phyloP scores from a whole-genome alignment of 2,888 invertebrate genomes.

The Oscheius sp. region DNA sequence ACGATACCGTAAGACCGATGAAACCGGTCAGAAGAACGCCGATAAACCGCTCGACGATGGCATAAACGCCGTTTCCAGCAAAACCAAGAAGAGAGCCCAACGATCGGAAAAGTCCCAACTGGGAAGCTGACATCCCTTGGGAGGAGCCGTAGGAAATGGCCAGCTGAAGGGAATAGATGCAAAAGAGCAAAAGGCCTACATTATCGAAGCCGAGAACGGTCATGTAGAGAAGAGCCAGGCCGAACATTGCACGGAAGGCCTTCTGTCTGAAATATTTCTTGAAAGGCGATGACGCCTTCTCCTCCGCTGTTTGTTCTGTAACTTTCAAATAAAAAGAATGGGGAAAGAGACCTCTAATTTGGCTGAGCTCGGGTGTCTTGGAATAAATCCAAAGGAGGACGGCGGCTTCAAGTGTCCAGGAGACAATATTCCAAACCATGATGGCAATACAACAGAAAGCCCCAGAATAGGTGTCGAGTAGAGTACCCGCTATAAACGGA shows the following conservation, averaged over 20 bases:
- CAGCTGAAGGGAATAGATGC: conserved; percentile 46
- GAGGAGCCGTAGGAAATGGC: conserved; percentile 60
- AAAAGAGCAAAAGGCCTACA: conserved; percentile 37
- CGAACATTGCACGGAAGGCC: conserved; percentile 61
- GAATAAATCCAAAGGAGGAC: conserved; percentile 55
- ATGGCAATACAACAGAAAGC: conserved; percentile 40
- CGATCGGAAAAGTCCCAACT: conserved; percentile 58
- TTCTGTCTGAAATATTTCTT: conserved; percentile 51
- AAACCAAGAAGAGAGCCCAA: conserved; percentile 58
- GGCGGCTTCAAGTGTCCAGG: conserved; percentile 61
- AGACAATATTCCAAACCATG: conserved; percentile 58
- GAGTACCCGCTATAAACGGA: conserved; percentile 55
- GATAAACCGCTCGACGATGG: conserved; percentile 43
- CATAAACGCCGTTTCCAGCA: conserved; percentile 51
- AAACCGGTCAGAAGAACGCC: conserved; percentile 62
- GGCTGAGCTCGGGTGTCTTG: conserved; percentile 40
- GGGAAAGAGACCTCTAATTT: conserved; percentile 18
- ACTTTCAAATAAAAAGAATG: background rate
- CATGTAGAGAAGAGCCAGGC: conserved; percentile 65
- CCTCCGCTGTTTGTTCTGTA: conserved; percentile 1
- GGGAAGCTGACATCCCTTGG: conserved; percentile 56
- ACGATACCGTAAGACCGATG: conserved; percentile 57
- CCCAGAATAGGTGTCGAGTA: conserved; percentile 44
- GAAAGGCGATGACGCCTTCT: conserved; percentile 27
- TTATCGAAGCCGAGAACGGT: conserved; percentile 71